A percentile compares a stretch with the other conserved stretches of the same genome.
These are phyloP conservation scores for Cheilosia pagana DNA, from an alignment of 2,888 invertebrate species.

Conservation along the genomic window DNA sequence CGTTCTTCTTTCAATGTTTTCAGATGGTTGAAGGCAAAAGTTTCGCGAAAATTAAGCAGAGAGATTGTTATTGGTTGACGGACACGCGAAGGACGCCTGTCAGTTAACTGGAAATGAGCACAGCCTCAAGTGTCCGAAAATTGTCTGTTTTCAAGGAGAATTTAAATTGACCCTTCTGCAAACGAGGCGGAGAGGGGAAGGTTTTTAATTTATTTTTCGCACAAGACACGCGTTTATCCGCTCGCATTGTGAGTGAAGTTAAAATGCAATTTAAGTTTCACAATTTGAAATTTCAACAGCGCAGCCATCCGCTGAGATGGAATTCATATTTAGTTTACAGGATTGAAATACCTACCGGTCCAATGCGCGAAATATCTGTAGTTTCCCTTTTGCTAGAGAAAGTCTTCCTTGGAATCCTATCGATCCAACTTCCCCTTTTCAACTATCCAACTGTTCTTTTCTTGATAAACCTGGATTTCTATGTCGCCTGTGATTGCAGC, in stretches of 20 bases:
- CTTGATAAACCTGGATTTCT: no score
- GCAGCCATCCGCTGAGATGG: conserved; percentile 3
- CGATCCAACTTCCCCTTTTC: no score
- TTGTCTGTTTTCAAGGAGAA: conserved; percentile 52
- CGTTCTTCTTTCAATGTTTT: neutral
- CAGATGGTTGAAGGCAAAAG: neutral
- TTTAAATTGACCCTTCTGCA: conserved; percentile 26
- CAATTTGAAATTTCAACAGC: conserved; percentile 22
- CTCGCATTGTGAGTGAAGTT: conserved; percentile 3
- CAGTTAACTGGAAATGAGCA: conserved; percentile 46
- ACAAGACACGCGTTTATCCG: conserved; percentile 53
- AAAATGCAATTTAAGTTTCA: conserved; percentile 49
- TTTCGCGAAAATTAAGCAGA: neutral
- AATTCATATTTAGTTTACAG: neutral
- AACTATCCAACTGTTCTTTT: no score
- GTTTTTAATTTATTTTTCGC: conserved; percentile 11
- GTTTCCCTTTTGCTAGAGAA: no score
- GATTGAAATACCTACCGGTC: no score
- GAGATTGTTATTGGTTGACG: conserved; percentile 3
- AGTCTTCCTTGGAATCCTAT: no score
- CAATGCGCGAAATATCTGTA: no score
- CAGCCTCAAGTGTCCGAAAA: conserved; percentile 50
- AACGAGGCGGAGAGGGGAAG: neutral
- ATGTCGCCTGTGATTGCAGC: no score
- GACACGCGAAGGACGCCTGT: conserved; percentile 6